Evolutionary conservation across 2,888 invertebrate genomes (phyloP).

Genomic region (Epiblema foenella): DNA sequence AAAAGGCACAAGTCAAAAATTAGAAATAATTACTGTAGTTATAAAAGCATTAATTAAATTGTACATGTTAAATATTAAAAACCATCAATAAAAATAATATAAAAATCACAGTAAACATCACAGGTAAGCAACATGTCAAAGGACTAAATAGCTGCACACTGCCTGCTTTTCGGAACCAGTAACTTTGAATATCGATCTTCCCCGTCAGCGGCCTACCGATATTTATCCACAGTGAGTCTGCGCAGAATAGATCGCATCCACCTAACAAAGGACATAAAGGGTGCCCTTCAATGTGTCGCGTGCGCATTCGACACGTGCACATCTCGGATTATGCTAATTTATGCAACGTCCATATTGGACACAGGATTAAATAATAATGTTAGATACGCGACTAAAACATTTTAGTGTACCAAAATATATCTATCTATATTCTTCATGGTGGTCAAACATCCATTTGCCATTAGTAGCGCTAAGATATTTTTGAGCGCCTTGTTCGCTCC

Average conservation of each 20-base stretch:
- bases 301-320: constrained; percentile 58
- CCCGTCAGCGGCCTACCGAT: constrained; percentile 24
- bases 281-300: constrained; percentile 60
- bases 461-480: too few relatives aligned
- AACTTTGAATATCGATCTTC: constrained; percentile 10
- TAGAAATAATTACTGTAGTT: too few relatives aligned
- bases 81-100: too few relatives aligned
- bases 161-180: too few relatives aligned
- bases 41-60: too few relatives aligned
- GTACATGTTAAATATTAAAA: too few relatives aligned
- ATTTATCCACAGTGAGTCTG: constrained; percentile 39
- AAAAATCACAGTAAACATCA: too few relatives aligned
- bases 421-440: background rate
- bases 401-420: constrained; percentile 3
- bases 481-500: too few relatives aligned
- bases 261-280: constrained; percentile 61
- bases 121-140: too few relatives aligned
- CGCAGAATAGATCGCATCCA: constrained; percentile 57
- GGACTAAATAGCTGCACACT: too few relatives aligned
- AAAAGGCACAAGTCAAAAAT: too few relatives aligned
- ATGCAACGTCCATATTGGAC: constrained; percentile 51
- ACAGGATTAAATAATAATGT: constrained; percentile 35
- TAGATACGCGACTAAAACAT: constrained; percentile 19
- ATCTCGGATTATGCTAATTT: constrained; percentile 64
- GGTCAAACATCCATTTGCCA: background rate